phyloP scores from a whole-genome alignment of 2,113 vertebrate genomes.

The Pelmatolapia mariae region DNA sequence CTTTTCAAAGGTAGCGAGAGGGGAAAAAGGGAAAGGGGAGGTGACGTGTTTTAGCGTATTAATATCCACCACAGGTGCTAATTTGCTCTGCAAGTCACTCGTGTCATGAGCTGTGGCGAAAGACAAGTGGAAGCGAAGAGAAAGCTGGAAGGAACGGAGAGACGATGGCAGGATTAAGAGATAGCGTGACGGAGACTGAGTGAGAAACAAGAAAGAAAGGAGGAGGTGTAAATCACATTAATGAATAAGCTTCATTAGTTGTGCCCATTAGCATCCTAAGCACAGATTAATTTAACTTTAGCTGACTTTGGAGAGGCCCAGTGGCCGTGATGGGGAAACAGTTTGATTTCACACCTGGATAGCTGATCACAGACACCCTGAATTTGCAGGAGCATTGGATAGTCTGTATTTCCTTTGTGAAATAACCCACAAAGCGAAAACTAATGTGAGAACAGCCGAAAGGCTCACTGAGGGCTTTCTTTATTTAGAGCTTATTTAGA shows the following conservation, averaged over 20 bases:
- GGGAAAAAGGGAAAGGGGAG: background rate
- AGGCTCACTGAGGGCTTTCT: background rate
- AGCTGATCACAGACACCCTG: constrained; percentile 25
- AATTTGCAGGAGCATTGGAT: background rate
- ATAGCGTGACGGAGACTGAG: background rate
- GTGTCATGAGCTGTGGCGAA: background rate
- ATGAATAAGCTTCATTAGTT: constrained; percentile 51
- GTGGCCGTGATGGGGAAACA: background rate
- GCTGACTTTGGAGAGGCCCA: constrained; percentile 15
- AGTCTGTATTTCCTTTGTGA: background rate
- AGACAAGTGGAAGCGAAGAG: constrained; percentile 6
- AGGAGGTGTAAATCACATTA: constrained; percentile 40
- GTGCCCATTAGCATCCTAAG: constrained; percentile 40
- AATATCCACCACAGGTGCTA: constrained; percentile 23
- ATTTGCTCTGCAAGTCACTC: constrained; percentile 32
- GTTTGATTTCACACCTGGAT: constrained; percentile 32
- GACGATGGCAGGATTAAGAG: background rate
- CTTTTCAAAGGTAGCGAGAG: constrained; percentile 3
- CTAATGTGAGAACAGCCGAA: background rate
- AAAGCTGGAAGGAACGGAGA: background rate
- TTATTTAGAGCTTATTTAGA: background rate
- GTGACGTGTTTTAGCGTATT: constrained; percentile 5
- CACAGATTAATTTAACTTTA: constrained; percentile 40
- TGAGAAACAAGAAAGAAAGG: background rate
- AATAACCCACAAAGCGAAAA: background rate